Evolutionary conservation across 2,797 vertebrate species (phyloP), one percentile per base, ranked within the genome.

Genomic region (Somateria mollissima): DNA sequence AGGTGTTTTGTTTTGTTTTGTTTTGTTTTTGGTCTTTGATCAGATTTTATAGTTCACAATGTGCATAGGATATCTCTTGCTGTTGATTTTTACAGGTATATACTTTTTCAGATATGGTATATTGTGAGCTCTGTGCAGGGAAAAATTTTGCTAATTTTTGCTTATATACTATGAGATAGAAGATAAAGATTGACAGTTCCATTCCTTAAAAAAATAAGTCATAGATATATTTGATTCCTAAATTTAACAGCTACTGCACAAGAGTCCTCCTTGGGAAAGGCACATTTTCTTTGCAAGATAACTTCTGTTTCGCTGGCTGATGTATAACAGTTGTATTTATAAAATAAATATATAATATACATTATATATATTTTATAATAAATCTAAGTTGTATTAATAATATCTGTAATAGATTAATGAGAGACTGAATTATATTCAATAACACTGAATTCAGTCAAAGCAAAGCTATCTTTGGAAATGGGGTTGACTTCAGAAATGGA

Each of bases 311-410:
- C 60, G 34, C 25, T 57, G 71, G 49, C 53, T 88, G 86, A 88
- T 93, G 25, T 4, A 7, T 37, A 91, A 49, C 71, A 95, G 73
- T 88, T 81, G 34, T 86, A 88, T 92, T 91, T 94, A 92, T 78
- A 71, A 13, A 49, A 49, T 49, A 49, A 49, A 49, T 49, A 49
- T 24, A 49, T 4, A 24, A 24, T 24, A 49, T 49, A 24, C 47
- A 49, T 49, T 49, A 49, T 49, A 49, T 49, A 24, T 49, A 24
- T 49, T 24, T 49, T 49, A 70, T 36, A 78, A 69, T 70, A 90
- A 84, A 90, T 84, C 64, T 76, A 91, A 90, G 27, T 67, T 81
- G 66, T 66, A 69, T 92, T 94, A 91, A 71, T 93, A 75, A 70
- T 62, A 79, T 78, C 47, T 58, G 21, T 69, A 84, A 81, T 74